A percentile compares a stretch with the other conserved stretches of the same genome.
phyloP scores from a whole-genome alignment of 2,113 vertebrate genomes.

The Phylloscopus whistleri region DNA sequence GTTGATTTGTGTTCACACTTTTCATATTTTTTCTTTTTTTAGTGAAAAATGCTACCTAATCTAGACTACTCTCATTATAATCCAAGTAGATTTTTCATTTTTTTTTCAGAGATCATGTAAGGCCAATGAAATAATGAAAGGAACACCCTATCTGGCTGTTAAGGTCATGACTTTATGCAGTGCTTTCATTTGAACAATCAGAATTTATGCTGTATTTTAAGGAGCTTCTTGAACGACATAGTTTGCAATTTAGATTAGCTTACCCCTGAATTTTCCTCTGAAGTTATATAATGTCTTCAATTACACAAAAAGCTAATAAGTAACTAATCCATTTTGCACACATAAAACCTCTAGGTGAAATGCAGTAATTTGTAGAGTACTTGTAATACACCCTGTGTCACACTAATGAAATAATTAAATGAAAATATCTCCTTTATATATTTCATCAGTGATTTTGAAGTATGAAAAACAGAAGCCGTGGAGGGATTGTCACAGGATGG shows the following conservation, averaged over 20 bases:
- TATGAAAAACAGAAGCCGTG: background rate
- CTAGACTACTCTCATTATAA: background rate
- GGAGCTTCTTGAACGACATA: background rate
- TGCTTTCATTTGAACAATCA: background rate
- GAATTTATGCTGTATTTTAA: background rate
- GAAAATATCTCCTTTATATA: background rate
- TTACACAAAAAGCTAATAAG: background rate
- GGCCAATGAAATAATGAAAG: background rate
- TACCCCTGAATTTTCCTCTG: background rate
- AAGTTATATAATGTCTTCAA: background rate
- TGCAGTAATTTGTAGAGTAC: background rate
- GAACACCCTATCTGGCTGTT: background rate
- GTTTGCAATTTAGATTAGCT: background rate
- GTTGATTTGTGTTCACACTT: background rate
- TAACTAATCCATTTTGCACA: conserved; percentile 2
- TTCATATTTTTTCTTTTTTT: background rate
- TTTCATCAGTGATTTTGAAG: background rate
- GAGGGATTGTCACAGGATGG: background rate
- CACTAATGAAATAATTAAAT: background rate
- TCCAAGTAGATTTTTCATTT: background rate
- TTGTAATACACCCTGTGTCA: background rate
- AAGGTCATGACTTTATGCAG: background rate
- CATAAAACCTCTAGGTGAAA: background rate
- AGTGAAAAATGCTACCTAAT: background rate
- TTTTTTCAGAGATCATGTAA: background rate